Conservation (phyloP, 2,113 vertebrate species). For the Notechis scutatus region DNA sequence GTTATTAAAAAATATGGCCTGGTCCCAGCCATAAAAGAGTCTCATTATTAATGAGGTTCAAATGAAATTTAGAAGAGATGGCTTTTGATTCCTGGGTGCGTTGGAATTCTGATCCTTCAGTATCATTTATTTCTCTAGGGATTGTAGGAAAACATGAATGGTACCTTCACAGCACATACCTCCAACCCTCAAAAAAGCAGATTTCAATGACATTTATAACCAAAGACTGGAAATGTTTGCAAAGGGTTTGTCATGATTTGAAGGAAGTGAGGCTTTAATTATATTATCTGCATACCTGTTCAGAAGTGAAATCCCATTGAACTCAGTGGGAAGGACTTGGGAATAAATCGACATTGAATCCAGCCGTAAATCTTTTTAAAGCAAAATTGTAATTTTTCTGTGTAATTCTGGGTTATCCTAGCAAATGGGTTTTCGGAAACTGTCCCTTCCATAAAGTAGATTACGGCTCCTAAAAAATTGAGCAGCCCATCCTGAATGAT, state of each 20-base stretch:
- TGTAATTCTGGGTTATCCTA: background rate
- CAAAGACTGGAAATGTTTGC: background rate
- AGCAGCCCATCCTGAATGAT: background rate
- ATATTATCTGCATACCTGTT: background rate
- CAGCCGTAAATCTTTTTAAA: background rate
- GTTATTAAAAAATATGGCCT: background rate
- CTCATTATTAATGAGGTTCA: background rate
- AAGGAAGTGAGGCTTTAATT: background rate
- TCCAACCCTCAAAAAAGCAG: background rate
- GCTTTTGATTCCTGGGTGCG: background rate
- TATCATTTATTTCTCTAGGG: background rate
- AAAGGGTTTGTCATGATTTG: background rate
- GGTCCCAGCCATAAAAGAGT: rapidly evolving
- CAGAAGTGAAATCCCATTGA: background rate
- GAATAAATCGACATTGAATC: background rate
- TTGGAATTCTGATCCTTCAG: background rate
- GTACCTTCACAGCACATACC: background rate
- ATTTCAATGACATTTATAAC: background rate
- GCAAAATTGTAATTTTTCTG: background rate
- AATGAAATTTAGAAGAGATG: background rate
- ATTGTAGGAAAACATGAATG: background rate
- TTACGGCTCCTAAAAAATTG: background rate
- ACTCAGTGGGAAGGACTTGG: background rate
- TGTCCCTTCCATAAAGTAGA: background rate
- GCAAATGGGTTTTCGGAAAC: background rate